These are phyloP conservation scores for Nyctibius grandis DNA, from an alignment of 2,797 vertebrate species.

Conservation along the genomic window DNA sequence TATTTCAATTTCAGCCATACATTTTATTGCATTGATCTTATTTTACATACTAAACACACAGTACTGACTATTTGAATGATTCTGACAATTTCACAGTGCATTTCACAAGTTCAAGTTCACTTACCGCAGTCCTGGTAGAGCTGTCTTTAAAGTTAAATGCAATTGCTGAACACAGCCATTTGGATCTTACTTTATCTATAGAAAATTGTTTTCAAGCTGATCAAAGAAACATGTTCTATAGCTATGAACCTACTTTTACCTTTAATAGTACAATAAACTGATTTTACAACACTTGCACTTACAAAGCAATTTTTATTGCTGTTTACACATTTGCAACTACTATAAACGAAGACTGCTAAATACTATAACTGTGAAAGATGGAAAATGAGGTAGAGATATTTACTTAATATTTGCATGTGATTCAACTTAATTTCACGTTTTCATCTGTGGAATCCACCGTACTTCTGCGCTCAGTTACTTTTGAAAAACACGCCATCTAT, in stretches of 20 bases:
- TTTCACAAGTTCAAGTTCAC: not conserved
- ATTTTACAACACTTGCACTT: not conserved
- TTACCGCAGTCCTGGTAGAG: not conserved
- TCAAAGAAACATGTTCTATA: not conserved
- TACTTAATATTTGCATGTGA: not conserved
- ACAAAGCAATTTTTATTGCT: not conserved
- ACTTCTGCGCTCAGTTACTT: not conserved
- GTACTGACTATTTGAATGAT: not conserved
- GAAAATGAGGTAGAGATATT: not conserved
- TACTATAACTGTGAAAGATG: not conserved
- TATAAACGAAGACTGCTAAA: not conserved
- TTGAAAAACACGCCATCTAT: not conserved
- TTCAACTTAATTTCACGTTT: not conserved
- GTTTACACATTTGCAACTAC: not conserved
- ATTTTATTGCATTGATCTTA: not conserved
- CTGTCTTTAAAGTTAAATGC: not conserved
- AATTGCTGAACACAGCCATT: not conserved
- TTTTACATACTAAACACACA: not conserved
- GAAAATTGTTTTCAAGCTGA: not conserved
- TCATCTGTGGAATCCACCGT: not conserved
- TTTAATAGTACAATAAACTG: not conserved
- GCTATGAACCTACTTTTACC: not conserved
- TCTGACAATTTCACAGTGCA: not conserved
- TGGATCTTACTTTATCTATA: not conserved
- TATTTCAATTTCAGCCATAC: not conserved